Base-by-base conservation (phyloP, 2,797 vertebrate genomes). In the Bothrops alternatus region DNA sequence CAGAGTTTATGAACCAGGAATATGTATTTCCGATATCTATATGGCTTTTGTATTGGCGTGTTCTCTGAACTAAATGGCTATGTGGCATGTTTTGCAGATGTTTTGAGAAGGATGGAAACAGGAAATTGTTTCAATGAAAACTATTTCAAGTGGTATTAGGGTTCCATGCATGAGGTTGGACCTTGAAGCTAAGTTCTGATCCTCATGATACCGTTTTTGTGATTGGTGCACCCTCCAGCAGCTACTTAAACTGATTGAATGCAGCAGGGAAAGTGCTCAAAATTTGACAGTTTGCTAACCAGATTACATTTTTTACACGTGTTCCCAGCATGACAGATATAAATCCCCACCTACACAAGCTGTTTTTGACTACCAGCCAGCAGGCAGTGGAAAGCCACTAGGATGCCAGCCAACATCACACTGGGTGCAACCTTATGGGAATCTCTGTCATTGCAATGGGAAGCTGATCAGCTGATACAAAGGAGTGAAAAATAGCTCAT, bases 281-380 rank as follows among this genome's bases (percentile, higher is more conserved):
- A 57, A 88, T 90, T 5, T 89, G 91, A 65, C 87, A 89, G 58
- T n/a, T 55, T 28, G 28, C 28, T 91, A 92, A 91, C 73, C 58
- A 85, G 89, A 90, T 89, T 88, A 89, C 55, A 42, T 78, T 92
- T 89, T 89, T 57, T 86, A 92, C 87, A 73, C 42, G 73, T 89
- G 78, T 89, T 89, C 89, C 90, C 93, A 92, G 91, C 88, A 86
- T n/a, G 87, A 69, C 56, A 61, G 73, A 94, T 90, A 87, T 92
- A 94, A 63, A 50, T 93, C 91, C 87, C 42, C 16, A 78, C 87
- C 55, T 73, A 60, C 3, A 78, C 91, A 92, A 69, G 73, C 90
- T 94, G 91, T 89, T 92, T 87, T 91, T 85, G 90, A 90, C 92
- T 60, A 7, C 56, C 63, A 94, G 87, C 92, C 90, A 91, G 69